Evolutionary conservation across 1,140 invertebrate genomes (phyloP).

Genomic region (Calosoma granatense): DNA sequence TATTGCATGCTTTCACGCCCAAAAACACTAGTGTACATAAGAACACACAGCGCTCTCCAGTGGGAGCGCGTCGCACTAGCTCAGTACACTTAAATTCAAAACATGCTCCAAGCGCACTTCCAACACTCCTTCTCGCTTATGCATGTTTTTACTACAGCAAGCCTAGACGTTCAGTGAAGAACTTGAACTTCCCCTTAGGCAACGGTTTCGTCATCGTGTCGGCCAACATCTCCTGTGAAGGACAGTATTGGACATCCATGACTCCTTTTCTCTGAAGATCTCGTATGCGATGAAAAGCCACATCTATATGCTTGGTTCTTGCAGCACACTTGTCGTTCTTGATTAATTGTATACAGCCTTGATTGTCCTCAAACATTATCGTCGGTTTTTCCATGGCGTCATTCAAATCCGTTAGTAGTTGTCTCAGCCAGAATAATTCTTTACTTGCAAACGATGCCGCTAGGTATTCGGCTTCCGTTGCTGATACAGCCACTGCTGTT

Average conservation of each 20-base stretch:
- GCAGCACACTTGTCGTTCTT: background rate
- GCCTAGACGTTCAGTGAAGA: background rate
- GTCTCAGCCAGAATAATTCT: background rate
- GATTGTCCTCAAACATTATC: conserved; percentile 2
- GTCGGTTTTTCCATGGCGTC: background rate
- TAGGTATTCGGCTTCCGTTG: conserved; percentile 25
- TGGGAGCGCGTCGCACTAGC: background rate
- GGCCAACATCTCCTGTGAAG: background rate
- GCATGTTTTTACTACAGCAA: background rate
- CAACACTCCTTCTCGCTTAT: background rate
- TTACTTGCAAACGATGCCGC: conserved; percentile 11
- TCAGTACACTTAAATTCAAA: background rate
- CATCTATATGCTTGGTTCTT: conserved; percentile 2
- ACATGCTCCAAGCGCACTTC: background rate
- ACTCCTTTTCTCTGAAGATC: background rate
- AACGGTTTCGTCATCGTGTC: conserved; percentile 5
- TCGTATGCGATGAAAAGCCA: background rate
- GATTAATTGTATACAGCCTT: background rate
- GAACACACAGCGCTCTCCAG: background rate
- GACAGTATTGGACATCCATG: background rate
- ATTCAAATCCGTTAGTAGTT: conserved; percentile 3
- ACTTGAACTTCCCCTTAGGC: background rate
- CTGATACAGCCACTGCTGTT: conserved; percentile 18
- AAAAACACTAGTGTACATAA: background rate
- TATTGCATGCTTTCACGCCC: too few species aligned